These are phyloP conservation scores for Crossocerus cetratus DNA, from an alignment of 2,888 invertebrate species.

Conservation along the genomic window DNA sequence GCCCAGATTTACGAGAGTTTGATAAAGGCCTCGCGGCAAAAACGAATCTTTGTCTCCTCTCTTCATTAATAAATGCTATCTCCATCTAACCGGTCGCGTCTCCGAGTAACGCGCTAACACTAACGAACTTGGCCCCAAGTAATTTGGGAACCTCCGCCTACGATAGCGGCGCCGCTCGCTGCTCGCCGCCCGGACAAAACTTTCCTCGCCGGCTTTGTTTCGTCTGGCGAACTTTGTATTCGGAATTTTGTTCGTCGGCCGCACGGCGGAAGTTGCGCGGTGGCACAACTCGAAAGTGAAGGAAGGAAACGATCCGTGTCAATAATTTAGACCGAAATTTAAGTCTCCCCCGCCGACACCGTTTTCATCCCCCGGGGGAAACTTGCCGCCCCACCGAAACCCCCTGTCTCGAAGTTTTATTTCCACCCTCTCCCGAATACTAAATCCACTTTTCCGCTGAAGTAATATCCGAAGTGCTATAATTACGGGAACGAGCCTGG, in stretches of 20 bases:
- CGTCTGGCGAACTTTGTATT: constrained; percentile 3
- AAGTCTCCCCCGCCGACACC: not conserved
- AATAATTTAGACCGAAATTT: not conserved
- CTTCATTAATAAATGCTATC: not conserved
- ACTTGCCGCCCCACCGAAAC: not conserved
- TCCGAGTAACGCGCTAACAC: not conserved
- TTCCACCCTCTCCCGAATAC: not conserved
- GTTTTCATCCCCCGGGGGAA: not conserved
- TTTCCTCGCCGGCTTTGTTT: not conserved
- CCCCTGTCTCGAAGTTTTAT: not conserved
- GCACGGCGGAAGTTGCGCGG: not conserved
- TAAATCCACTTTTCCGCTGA: not conserved
- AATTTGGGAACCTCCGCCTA: too few species aligned
- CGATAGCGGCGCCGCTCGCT: too few species aligned
- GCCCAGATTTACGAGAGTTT: not conserved
- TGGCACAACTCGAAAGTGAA: not conserved
- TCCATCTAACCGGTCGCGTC: not conserved
- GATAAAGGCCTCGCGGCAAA: not conserved
- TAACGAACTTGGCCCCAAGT: too few species aligned
- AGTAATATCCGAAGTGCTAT: not conserved
- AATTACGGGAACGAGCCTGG: not conserved
- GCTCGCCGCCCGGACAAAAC: not conserved
- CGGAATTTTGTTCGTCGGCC: not conserved
- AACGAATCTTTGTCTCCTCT: not conserved
- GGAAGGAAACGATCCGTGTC: not conserved